These are phyloP conservation scores for Carcinoscorpius rotundicauda DNA, from an alignment of 1,140 invertebrate genomes.

Conservation along the genomic window DNA sequence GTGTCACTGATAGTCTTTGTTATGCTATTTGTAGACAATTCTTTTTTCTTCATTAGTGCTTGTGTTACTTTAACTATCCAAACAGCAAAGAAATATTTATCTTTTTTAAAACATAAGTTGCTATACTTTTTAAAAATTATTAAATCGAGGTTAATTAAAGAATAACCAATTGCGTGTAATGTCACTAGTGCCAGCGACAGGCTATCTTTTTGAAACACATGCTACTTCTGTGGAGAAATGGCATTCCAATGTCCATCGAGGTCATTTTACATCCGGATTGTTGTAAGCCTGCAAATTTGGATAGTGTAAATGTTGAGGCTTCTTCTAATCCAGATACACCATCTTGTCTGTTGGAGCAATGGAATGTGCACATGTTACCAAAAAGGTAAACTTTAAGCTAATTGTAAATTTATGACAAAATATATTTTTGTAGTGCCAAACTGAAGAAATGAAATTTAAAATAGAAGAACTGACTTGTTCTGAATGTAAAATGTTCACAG, in stretches of 20 bases:
- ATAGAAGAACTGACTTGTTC: too few species aligned
- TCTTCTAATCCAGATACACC: constrained; percentile 36
- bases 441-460: too few species aligned
- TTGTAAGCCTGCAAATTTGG: constrained; percentile 26
- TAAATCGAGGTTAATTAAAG: neutral
- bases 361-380: constrained; percentile 49
- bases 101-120: constrained; percentile 5
- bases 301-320: constrained; percentile 31
- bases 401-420: too few species aligned
- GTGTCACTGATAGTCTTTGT: neutral
- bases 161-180: constrained; percentile 4
- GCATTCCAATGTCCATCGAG: constrained; percentile 54
- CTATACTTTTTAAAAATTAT: neutral
- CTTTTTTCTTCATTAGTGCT: constrained; percentile 10
- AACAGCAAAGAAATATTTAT: constrained; percentile 3
- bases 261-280: constrained; percentile 55
- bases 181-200: constrained; percentile 39
- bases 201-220: constrained; percentile 41
- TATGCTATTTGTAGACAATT: neutral
- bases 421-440: too few species aligned
- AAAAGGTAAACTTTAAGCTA: constrained; percentile 39
- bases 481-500: too few species aligned
- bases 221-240: constrained; percentile 42
- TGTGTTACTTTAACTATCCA: constrained; percentile 4
- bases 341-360: constrained; percentile 53